Conservation (phyloP, 2,113 vertebrate species). For the Prionailurus viverrinus region DNA sequence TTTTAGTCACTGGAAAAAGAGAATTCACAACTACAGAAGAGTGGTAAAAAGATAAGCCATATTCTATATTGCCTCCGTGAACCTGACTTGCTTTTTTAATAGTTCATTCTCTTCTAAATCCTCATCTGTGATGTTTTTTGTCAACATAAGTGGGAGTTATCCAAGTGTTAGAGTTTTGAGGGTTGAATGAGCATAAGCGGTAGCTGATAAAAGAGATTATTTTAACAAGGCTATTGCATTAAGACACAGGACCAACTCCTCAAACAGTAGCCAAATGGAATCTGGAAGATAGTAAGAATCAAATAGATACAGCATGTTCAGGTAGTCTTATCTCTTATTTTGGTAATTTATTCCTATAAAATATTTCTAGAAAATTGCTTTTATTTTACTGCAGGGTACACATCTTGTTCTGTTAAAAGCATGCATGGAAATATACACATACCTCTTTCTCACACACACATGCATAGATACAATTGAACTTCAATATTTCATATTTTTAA, state of each 20-base stretch:
- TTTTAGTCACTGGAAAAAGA: background rate
- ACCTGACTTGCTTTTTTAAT: background rate
- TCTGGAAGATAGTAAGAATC: background rate
- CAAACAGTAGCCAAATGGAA: constrained; percentile 22
- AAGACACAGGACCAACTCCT: background rate
- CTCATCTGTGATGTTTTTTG: constrained; percentile 39
- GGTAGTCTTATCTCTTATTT: background rate
- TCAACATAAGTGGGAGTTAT: background rate
- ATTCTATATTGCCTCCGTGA: background rate
- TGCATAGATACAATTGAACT: background rate
- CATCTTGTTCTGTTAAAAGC: constrained; percentile 25
- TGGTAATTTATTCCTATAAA: constrained; percentile 11
- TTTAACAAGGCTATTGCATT: background rate
- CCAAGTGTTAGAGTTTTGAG: background rate
- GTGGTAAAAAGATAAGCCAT: background rate
- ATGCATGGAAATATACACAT: background rate
- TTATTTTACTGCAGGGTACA: background rate
- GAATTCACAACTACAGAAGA: background rate
- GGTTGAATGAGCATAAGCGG: background rate
- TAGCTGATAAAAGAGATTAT: background rate
- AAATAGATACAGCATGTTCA: background rate
- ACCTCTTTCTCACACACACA: background rate
- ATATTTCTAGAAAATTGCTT: constrained; percentile 49
- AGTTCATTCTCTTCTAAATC: background rate
- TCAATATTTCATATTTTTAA: constrained; percentile 58